Evolutionary conservation across 2,113 vertebrate species (phyloP), one percentile per base, ranked within the genome.

Genomic region (Ammodytes dubius): DNA sequence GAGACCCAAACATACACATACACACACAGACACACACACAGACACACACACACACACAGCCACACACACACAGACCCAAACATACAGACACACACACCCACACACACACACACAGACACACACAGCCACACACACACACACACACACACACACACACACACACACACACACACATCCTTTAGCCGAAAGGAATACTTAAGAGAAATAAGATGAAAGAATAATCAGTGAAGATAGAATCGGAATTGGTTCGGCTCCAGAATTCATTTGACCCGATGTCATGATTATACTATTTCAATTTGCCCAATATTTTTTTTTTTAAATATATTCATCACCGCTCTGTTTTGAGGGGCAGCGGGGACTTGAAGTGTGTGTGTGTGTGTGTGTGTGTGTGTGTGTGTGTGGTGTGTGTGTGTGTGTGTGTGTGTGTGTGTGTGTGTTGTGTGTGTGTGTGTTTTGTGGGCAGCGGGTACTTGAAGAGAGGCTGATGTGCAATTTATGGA

Each of bases 1-100:
- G 7, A 27, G 27, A 27, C 77, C n/a, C 57, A 60, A 72, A 37
- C 70, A 47, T 13, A 60, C 54, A 68, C 8, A 57, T 3, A n/a
- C 10, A 77, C 70, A 52, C 77, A 15, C 57, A 60, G 8, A 57
- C 7, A n/a, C 10, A 77, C 70, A 52, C 77, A 15, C 57, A n/a
- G n/a, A n/a, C 7, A n/a, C 10, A 77, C 70, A 52, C 77, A 15
- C 57, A 60, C 76, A 37, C 70, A 47, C 17, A 60, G 43, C 58
- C 8, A 57, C 7, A n/a, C 10, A 77, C 70, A 52, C 77, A 15
- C 57, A n/a, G n/a, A n/a, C n/a, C n/a, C n/a, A n/a, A n/a, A 60
- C 76, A 37, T 65, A 47, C 17, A 60, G 45, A 68, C 8, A 57
- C 7, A n/a, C 10, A 27, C 1, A 27, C 77, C n/a, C 57, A 60